Evolutionary conservation across 1,140 invertebrate species (phyloP).

Genomic region (Manduca sexta): DNA sequence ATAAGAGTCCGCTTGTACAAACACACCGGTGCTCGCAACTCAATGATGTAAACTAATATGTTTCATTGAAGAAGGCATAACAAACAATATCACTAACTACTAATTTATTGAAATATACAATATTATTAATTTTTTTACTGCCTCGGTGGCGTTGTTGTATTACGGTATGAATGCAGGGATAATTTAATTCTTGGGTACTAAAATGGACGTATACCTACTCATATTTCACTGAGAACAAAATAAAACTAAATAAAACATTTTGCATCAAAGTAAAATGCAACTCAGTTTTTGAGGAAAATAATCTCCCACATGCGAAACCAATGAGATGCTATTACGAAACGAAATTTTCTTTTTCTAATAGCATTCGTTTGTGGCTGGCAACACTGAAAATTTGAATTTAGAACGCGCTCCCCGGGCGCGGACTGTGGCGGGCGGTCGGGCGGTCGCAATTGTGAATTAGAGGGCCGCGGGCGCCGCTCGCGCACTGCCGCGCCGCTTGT

Average conservation of each 20-base stretch:
- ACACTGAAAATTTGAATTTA: slow-evolving; percentile 52
- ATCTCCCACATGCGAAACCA: background rate
- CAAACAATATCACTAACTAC: no score
- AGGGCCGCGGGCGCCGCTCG: slow-evolving; percentile 28
- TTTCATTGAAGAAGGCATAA: no score
- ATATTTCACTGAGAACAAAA: background rate
- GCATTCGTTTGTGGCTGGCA: slow-evolving; percentile 39
- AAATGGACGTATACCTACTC: no score
- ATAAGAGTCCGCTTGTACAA: no score
- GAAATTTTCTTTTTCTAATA: slow-evolving; percentile 34
- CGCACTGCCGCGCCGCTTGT: slow-evolving; percentile 44
- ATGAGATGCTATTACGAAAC: background rate
- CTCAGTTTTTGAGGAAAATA: background rate
- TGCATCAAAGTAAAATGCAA: background rate
- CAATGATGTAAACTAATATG: no score
- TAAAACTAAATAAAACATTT: background rate
- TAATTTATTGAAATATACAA: no score
- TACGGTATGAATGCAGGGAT: no score
- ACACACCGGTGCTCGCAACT: no score
- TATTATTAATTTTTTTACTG: no score
- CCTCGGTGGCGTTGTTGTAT: no score
- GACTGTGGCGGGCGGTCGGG: slow-evolving; percentile 14
- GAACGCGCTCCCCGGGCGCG: slow-evolving; percentile 38
- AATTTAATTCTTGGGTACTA: no score
- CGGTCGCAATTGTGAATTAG: slow-evolving; percentile 64